These are phyloP conservation scores for Lepeophtheirus nordmannii DNA, from an alignment of 2,888 invertebrate genomes.

Conservation along the genomic window DNA sequence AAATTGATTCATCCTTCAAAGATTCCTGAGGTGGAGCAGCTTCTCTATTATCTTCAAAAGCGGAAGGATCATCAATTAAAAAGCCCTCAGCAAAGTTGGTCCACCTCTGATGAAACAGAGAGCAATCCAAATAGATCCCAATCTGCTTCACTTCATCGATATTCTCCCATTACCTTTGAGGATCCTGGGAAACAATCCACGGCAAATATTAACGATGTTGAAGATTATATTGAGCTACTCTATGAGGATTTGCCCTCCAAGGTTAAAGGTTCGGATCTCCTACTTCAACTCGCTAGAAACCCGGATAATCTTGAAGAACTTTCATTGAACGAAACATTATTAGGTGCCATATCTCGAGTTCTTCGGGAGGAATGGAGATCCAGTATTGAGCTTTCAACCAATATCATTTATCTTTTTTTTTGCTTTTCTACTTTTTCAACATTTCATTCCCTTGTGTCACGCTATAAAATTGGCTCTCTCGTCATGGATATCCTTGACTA, in stretches of 20 bases:
- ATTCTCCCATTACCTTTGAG: constrained; percentile 7
- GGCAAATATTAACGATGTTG: constrained; percentile 39
- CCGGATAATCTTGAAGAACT: constrained; percentile 85
- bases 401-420: constrained; percentile 89
- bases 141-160: constrained; percentile 18
- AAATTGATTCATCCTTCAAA: constrained; percentile 66
- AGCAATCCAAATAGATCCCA: neutral
- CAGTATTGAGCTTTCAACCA: constrained; percentile 86
- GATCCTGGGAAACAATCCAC: constrained; percentile 17
- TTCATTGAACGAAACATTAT: constrained; percentile 80
- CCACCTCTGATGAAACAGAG: neutral
- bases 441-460: constrained; percentile 83
- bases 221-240: constrained; percentile 83
- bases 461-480: constrained; percentile 91
- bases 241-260: constrained; percentile 81
- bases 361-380: constrained; percentile 93
- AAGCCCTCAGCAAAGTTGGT: neutral
- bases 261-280: constrained; percentile 69
- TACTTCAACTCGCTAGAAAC: constrained; percentile 77
- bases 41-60: constrained; percentile 69
- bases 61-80: constrained; percentile 40
- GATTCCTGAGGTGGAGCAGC: constrained; percentile 66
- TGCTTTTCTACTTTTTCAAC: constrained; percentile 90
- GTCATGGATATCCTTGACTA: constrained; percentile 92
- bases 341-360: constrained; percentile 87